These are phyloP conservation scores for Leptopilina boulardi DNA, from an alignment of 1,140 invertebrate species.

Conservation along the genomic window DNA sequence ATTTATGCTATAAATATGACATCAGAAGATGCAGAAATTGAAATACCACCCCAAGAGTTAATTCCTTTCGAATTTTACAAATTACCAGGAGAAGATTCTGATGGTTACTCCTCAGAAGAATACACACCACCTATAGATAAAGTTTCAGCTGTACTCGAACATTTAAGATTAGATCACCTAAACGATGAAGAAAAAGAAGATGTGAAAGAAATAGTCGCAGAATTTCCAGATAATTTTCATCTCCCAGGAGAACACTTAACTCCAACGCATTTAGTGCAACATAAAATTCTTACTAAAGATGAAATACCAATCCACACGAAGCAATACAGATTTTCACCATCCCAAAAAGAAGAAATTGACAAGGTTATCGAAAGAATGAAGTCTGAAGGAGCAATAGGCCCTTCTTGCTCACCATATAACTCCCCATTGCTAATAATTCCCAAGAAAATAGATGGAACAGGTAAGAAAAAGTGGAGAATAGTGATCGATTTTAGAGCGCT, in stretches of 20 bases:
- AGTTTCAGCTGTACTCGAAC: background rate
- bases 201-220: conserved; percentile 33
- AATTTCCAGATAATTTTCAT: conserved; percentile 36
- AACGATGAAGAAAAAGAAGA: background rate
- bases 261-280: conserved; percentile 27
- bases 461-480: no score
- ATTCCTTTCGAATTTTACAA: background rate
- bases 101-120: no score
- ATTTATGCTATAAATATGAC: conserved; percentile 25
- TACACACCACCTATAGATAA: background rate
- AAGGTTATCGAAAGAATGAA: conserved; percentile 43
- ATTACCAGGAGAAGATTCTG: no score
- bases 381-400: no score
- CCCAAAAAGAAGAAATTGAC: conserved; percentile 27
- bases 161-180: background rate
- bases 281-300: conserved; percentile 37
- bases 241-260: background rate
- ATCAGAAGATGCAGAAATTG: conserved; percentile 1
- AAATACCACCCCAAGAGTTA: conserved; percentile 8
- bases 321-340: conserved; percentile 36
- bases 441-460: no score
- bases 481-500: no score
- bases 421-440: no score
- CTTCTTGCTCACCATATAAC: no score
- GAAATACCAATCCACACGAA: conserved; percentile 34